Evolutionary conservation across 1,140 invertebrate genomes (phyloP).

Genomic region (Cylas formicarius): DNA sequence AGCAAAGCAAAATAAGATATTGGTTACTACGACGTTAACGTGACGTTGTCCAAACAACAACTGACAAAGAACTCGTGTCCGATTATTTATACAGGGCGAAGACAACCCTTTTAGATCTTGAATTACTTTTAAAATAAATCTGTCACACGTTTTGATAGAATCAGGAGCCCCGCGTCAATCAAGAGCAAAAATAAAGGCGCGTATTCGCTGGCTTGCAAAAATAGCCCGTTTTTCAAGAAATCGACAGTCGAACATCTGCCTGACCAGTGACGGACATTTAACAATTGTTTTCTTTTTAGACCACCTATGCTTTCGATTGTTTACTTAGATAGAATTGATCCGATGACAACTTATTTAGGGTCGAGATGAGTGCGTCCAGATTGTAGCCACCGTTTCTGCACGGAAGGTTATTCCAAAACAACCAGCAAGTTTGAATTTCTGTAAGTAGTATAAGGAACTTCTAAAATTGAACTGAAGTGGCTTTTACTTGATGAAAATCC

Average conservation of each 20-base stretch:
- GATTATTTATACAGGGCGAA: conserved; percentile 5
- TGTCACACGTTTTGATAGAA: conserved; percentile 10
- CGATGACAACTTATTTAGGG: conserved; percentile 24
- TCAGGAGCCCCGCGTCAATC: conserved; percentile 15
- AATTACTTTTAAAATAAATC: conserved; percentile 22
- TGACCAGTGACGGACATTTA: conserved; percentile 16
- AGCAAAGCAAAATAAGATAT: not conserved
- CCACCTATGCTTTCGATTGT: conserved; percentile 22
- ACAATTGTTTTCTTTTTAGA: conserved; percentile 24
- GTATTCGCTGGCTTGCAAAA: conserved; percentile 19
- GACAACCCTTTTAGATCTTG: conserved; percentile 10
- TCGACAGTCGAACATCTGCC: too few relatives aligned
- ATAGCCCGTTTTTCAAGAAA: too few relatives aligned
- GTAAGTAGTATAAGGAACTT: too few relatives aligned
- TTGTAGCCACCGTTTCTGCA: too few relatives aligned
- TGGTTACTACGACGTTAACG: conserved; percentile 8
- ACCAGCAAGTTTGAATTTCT: too few relatives aligned
- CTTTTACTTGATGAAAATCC: too few relatives aligned
- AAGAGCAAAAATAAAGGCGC: conserved; percentile 18
- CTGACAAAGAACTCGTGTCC: conserved; percentile 13
- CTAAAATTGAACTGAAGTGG: too few relatives aligned
- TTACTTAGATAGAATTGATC: conserved; percentile 15
- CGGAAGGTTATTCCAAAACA: too few relatives aligned
- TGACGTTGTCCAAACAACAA: conserved; percentile 19
- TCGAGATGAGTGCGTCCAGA: too few relatives aligned